Conservation (phyloP, 2,797 vertebrate genomes). For the Margarornis squamiger region DNA sequence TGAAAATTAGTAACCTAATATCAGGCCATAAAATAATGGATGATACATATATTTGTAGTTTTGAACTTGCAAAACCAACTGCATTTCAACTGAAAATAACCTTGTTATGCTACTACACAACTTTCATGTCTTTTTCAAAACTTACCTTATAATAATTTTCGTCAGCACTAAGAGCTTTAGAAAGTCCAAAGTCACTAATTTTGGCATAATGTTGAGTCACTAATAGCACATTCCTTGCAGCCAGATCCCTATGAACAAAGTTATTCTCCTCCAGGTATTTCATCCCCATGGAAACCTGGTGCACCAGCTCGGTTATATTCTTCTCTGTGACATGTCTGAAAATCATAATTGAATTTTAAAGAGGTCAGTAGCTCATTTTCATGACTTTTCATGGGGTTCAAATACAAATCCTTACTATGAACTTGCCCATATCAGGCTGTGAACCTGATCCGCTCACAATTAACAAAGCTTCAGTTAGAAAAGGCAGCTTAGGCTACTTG, state of each 20-base stretch:
- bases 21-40: neutral
- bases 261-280: conserved; percentile 95
- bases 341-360: conserved; percentile 35
- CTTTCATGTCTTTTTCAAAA: neutral
- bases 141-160: conserved; percentile 88
- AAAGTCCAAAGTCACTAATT: conserved; percentile 98
- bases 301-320: conserved; percentile 95
- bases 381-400: conserved; percentile 7
- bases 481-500: neutral
- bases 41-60: neutral
- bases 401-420: neutral
- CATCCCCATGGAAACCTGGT: conserved; percentile 98
- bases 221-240: conserved; percentile 93
- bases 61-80: neutral
- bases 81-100: neutral
- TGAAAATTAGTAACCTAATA: neutral
- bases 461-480: neutral
- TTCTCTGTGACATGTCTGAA: conserved; percentile 84
- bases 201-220: conserved; percentile 98
- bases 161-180: conserved; percentile 90
- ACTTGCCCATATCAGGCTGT: neutral
- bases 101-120: neutral
- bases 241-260: conserved; percentile 95
- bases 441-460: neutral
- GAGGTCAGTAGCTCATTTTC: neutral